Evolutionary conservation across 64 coral and sea anemone species (phyloP), one percentile per base, ranked within the genome.

Genomic region (Cladopsammia gracilis): DNA sequence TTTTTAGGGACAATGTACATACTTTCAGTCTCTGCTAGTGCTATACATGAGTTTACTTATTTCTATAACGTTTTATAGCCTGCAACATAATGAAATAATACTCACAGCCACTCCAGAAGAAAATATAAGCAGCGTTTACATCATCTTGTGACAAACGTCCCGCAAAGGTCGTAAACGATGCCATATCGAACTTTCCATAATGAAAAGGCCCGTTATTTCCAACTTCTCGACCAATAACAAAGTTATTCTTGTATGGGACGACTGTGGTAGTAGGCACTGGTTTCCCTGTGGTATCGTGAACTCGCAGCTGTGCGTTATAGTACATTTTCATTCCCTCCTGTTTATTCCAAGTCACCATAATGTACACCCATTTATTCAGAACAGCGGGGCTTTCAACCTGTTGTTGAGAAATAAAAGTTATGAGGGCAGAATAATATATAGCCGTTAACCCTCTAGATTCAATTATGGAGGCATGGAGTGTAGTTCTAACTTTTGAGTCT

Each of bases 31-130:
- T 34, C 34, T 34, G 2, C 34, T 2, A 34, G 34, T 34, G 34
- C 34, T 34, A 34, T 2, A 2, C 34, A 34, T 34, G 34, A 20
- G 0, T 34, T 34, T 70, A 10, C 67, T 34, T 3, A 70, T 7
- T 26, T 20, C n/a, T 23, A 10, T 56, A 1, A 56, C 53, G 7
- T 56, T 6, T 56, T 12, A 3, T 12, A 12, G 7, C 53, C 7
- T 56, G 3, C 12, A 56, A 56, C 1, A 56, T 12, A 56, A 34
- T 4, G 58, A 47, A 46, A 1, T 10, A 70, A 62, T n/a, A 97
- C 95, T 97, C 75, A 97, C 95, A 58, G 4, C 96, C 86, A 54
- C 88, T 91, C 87, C 90, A 97, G 71, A 97, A 97, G 75, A 97
- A 97, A 4, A 97, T 97, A 50, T 94, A 97, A 4, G 96, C 92